Evolutionary conservation across 2,888 invertebrate genomes (phyloP), one percentile per base, ranked within the genome.

Genomic region (Synergus japonicus): DNA sequence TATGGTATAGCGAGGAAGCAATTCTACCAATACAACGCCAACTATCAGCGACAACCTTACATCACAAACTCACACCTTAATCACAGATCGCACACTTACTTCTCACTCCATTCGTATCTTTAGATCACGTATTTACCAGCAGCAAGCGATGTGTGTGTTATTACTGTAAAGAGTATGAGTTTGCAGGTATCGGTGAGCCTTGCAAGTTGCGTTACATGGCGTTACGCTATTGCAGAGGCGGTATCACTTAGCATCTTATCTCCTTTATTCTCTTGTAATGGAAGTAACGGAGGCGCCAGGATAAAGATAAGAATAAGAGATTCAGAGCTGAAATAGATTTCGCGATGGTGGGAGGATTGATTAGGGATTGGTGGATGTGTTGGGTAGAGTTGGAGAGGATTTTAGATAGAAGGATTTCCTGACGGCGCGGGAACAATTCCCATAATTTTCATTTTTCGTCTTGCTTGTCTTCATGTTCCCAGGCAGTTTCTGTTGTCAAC

Each of bases 1-100:
- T 91, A 90, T 90, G 89, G 89, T 88, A 88, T 87, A 87, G 88
- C 88, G 85, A 89, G 87, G 90, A 89, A 85, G 83, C 84, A 79
- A 85, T 84, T 69, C 78, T 77, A 65, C 79, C 81, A 79, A 81
- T 80, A 81, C 78, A 60, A 60, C 41, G n/a, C 80, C 78, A 60
- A 60, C 41, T 10, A 64, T 63, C 49, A 85, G 82, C 83, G 83
- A 86, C 84, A 85, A 85, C 86, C 85, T 76, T 46, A 80, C 85
- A 83, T 83, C 81, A 85, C 85, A 86, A 82, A 86, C 85, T 85
- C 84, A 85, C 86, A 85, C 85, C 83, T 83, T 86, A 84, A 85
- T 86, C 85, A 84, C 22, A 46, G 13, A 67, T 22, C 46, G 44
- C 7, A 67, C 44, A 69, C 29, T 69, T 15, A 69, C 7, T 49